Base-by-base conservation (phyloP, 2,888 invertebrate genomes). In the Dynastes grantii region DNA sequence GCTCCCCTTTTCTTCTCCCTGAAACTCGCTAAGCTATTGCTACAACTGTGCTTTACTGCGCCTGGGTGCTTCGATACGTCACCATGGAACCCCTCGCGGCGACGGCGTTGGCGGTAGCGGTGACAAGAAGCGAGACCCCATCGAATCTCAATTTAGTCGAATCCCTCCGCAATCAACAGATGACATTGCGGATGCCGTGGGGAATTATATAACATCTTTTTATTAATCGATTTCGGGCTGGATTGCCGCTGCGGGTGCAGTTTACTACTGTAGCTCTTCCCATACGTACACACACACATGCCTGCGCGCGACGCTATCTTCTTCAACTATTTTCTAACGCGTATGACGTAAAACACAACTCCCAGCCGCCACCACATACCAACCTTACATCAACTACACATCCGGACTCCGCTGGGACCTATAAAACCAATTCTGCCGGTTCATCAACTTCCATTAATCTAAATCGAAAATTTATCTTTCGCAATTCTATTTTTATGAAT, bases 81-180 rank as follows among this genome's bases (percentile, higher is more conserved):
- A 79, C 77, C 22, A 29, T 11, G 49, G 45, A 40, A 61, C 27
- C 73, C 73, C 73, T 71, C 37, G 65, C 65, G 40, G 63, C 63
- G 32, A 37, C 32, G 32, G 32, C 32, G 32, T 37, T 0, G 27
- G 37, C 63, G 45, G 40, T 22, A 55, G 61, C 58, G 49, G 49
- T 76, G 76, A 64, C 75, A 68, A 76, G 70, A 68, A 70, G 63
- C 53, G 58, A 11, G 11, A 75, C 80, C 78, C 83, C 82, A 82
- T 84, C 83, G 83, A 82, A 84, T 84, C 85, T 85, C 86, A 87
- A 87, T 87, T 87, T 86, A 84, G 84, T 82, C 83, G 85, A 85
- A 85, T 86, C 86, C 87, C 86, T 81, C 81, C 84, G 86, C 86
- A 87, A 86, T 87, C 87, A 87, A 87, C 87, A 87, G 87, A 87